Percentiles rank a stretch among this genome's conserved stretches.
phyloP scores from a whole-genome alignment of 2,797 vertebrate species.

The Typhlichthys eigenmanni region DNA sequence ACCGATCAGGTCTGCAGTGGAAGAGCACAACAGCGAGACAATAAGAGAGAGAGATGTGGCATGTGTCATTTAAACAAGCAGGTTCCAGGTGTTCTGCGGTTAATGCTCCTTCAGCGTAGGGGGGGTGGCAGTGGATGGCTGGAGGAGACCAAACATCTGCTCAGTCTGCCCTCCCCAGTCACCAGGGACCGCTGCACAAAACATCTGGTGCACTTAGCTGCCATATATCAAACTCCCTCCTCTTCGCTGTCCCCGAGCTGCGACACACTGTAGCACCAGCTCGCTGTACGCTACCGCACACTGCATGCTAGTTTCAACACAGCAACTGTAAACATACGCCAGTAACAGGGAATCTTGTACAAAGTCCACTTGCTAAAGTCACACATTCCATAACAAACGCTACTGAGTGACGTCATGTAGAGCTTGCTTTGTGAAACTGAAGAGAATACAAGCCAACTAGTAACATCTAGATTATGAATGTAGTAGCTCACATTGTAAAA shows the following conservation, averaged over 20 bases:
- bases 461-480: background rate
- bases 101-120: slow-evolving; percentile 71
- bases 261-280: slow-evolving; percentile 36
- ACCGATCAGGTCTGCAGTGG: slow-evolving; percentile 80
- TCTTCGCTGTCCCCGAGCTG: slow-evolving; percentile 69
- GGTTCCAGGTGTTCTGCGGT: slow-evolving; percentile 63
- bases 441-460: no score
- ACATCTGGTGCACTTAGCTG: slow-evolving; percentile 92
- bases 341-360: background rate
- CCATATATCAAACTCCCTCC: slow-evolving; percentile 64
- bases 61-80: slow-evolving; percentile 44
- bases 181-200: slow-evolving; percentile 89
- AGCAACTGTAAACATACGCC: background rate
- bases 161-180: slow-evolving; percentile 85
- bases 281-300: slow-evolving; percentile 2
- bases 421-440: no score
- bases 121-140: slow-evolving; percentile 48
- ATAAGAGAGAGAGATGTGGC: slow-evolving; percentile 39
- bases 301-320: slow-evolving; percentile 1
- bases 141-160: slow-evolving; percentile 91
- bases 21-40: slow-evolving; percentile 8
- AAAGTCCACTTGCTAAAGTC: no score
- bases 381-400: no score
- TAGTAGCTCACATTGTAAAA: no score
- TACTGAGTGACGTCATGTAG: no score